Evolutionary conservation across 2,888 invertebrate genomes (phyloP).

Genomic region (Trilocha varians): DNA sequence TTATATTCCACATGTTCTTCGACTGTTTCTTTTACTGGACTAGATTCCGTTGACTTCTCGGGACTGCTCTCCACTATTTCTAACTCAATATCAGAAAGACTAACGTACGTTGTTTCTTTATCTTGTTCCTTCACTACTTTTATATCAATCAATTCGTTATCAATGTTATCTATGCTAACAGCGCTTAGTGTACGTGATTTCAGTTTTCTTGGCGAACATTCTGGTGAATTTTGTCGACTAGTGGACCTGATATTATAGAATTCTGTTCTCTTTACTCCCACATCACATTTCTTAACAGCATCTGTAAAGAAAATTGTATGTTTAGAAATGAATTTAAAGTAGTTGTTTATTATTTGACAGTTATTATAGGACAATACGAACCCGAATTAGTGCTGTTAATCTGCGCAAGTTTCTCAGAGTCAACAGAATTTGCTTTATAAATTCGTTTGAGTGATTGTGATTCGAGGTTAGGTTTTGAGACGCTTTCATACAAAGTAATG

Average conservation of each 20-base stretch:
- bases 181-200: slow-evolving; percentile 13
- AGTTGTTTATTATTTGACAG: background rate
- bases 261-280: slow-evolving; percentile 7
- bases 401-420: slow-evolving; percentile 28
- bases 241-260: slow-evolving; percentile 1
- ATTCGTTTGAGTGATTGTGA: slow-evolving; percentile 25
- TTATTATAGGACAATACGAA: slow-evolving; percentile 17
- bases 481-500: slow-evolving; percentile 58
- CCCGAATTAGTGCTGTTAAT: slow-evolving; percentile 46
- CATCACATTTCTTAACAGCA: slow-evolving; percentile 26
- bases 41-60: slow-evolving; percentile 32
- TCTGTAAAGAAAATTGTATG: slow-evolving; percentile 22
- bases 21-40: slow-evolving; percentile 33
- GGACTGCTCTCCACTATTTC: slow-evolving; percentile 53
- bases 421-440: slow-evolving; percentile 26
- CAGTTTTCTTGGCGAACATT: slow-evolving; percentile 18
- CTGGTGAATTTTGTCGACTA: slow-evolving; percentile 3
- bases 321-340: background rate
- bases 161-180: slow-evolving; percentile 28
- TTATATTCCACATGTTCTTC: slow-evolving; percentile 48
- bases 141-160: slow-evolving; percentile 29
- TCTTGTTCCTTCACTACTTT: slow-evolving; percentile 26
- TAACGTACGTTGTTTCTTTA: slow-evolving; percentile 43
- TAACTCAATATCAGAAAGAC: slow-evolving; percentile 58
- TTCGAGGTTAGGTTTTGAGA: slow-evolving; percentile 36